Base-by-base conservation (phyloP, 1,140 invertebrate genomes). In the Archegozetes longisetosus region DNA sequence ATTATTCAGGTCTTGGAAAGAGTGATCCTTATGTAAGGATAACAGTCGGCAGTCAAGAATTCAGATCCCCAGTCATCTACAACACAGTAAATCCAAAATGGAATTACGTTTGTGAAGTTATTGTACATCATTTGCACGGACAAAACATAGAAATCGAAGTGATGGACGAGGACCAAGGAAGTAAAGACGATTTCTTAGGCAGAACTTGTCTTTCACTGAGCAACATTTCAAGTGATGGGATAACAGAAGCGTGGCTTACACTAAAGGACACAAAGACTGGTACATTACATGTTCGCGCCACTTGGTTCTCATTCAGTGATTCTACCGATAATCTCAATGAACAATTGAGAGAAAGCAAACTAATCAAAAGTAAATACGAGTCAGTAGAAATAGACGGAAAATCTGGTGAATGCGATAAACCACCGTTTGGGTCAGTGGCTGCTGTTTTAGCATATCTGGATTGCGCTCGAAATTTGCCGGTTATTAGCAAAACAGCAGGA, bases 251-350 rank as follows among this genome's bases (percentile, higher is more conserved):
- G 87, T 95, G 91, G 90, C 77, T 93, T 54, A 85, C 87, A 0
- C 75, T 97, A 61, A 89, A 95, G 72, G 84, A 92, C 74, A 89
- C 88, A 2, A 92, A 91, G 73, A 87, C 88, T 68, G 93, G 93
- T 32, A 82, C 87, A 76, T 78, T 96, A 1, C 87, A 94, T 71
- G 67, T 96, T 27, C 80, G 86, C 60, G 74, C 93, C 24, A 83
- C 81, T 2, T 97, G 92, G 92, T 78, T 94, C 55, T 80, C 81
- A 60, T 75, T 95, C 29, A 82, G 82, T 20, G 77, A 80, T 28
- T 78, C 85, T 71, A 48, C 32, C 17, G 14, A 22, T 13, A 47
- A 54, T 51, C 70, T 80, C 20, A 70, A 72, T 29, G 84, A 88
- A 47, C 59, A 51, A 56, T 48, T 20, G 28, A 55, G 50, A 53